Evolutionary conservation across 2,113 vertebrate species (phyloP), one percentile per base, ranked within the genome.

Genomic region (Carettochelys insculpta): DNA sequence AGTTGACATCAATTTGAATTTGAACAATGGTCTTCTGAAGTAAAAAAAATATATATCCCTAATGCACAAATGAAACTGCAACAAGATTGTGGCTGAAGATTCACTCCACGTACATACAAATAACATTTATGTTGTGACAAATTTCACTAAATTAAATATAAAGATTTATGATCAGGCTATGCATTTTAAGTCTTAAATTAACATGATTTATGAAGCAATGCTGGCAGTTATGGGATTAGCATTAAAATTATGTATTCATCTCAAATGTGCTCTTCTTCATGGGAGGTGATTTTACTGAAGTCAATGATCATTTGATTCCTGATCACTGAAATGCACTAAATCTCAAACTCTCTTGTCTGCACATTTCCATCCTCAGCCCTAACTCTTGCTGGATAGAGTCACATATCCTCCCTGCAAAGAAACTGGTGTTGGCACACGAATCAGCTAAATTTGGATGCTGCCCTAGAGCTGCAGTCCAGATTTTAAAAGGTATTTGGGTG

Each of bases 1-100:
- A 84, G 87, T 50, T 9, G 2, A 89, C 83, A 95, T 92, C 90
- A 92, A 90, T 22, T 89, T 96, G 96, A 97, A 93, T 86, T 89
- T 96, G 96, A 97, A 93, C 84, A 77, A 86, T 93, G 88, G 20
- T 89, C 91, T 91, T 94, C 84, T 82, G 92, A 95, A 94, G 93
- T 83, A 61, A 77, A 83, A 77, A 83, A 83, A 87, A 94, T 52
- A 34, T 77, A 88, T 76, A 52, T 71, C 94, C 78, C 95, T 94
- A 93, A 96, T 92, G 88, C 78, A 76, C 78, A 89, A 95, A 96
- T 89, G 92, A 89, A 95, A 94, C 41, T 85, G 52, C 87, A 95
- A 95, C 92, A 90, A 96, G 94, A 91, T 97, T 90, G 50, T 90
- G 78, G 61, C 86, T 94, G 90, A 93, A 95, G 88, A 88, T 94